Base-by-base conservation (phyloP, 2,797 vertebrate genomes). In the Lepilemur septentrionalis region DNA sequence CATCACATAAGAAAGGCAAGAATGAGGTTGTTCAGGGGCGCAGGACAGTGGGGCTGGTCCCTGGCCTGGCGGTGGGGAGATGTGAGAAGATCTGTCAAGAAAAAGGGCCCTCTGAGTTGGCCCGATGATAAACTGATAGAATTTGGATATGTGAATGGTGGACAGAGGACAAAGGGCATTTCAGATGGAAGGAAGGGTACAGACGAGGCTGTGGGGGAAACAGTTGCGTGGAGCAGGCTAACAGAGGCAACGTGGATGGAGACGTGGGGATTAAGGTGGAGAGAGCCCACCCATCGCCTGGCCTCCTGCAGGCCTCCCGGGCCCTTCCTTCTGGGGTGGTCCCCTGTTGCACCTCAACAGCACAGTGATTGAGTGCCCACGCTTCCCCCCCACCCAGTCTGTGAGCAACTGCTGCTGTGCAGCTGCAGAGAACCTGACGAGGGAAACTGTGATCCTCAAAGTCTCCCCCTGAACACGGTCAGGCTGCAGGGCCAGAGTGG, bases 301-400 rank as follows among this genome's bases (percentile, higher is more conserved):
- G n/a, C 35, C 52, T 32, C 20, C n/a, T 11, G 48, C 10, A 18
- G 35, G 25, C 14, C 50, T 55, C 20, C 18, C 7, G 0, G 35
- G 17, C 3, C 11, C 13, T 8, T n/a, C 48, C n/a, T 17, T 38
- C 43, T 22, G 28, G 48, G 52, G 48, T 23, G 28, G 22, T 43
- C 55, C 48, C 35, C 2, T 22, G 1, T 4, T 2, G 32, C 4
- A 23, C 57, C 6, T 35, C 5, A 61, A 41, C 1, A 30, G 70
- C 28, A 55, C 5, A 20, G 38, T 3, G 28, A 61, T 28, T 0
- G 14, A 30, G 50, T 13, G 20, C 8, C 2, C 38, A 4, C 0
- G 5, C 11, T 11, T 28, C 4, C 41, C n/a, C n/a, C 69, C 50
- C 69, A 43, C 65, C 23, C 7, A 32, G 25, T 35, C 30, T n/a